phyloP scores from a whole-genome alignment of 92 coral and sea anemone genomes.

The Virgularia gustaviana region DNA sequence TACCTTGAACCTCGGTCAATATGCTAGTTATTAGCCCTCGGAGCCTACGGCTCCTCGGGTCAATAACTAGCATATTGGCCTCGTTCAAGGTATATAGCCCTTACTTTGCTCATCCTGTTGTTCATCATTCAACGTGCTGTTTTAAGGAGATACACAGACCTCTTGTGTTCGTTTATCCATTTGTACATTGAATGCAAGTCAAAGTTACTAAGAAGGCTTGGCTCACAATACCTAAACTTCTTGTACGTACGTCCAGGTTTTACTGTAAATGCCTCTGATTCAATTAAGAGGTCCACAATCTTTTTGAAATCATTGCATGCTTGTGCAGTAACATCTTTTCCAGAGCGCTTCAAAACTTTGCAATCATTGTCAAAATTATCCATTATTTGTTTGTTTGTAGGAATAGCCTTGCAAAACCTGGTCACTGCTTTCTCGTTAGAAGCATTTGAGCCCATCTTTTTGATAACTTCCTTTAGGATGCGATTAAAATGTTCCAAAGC shows the following conservation, averaged over 20 bases:
- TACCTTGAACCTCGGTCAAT: too few species aligned
- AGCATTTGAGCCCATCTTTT: constrained; percentile 15
- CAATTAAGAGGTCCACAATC: background rate
- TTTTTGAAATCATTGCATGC: constrained; percentile 9
- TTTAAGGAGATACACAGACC: background rate
- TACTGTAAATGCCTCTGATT: constrained; percentile 1
- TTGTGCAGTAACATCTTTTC: constrained; percentile 2
- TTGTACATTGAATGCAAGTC: constrained; percentile 8
- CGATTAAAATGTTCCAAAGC: constrained; percentile 15
- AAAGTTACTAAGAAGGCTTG: constrained; percentile 8
- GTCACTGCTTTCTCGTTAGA: constrained; percentile 14
- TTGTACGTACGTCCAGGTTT: background rate
- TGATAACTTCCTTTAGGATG: constrained; percentile 1
- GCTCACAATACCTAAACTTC: background rate
- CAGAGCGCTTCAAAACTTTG: constrained; percentile 12
- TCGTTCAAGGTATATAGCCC: too few species aligned
- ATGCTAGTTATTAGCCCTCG: too few species aligned
- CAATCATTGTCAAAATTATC: constrained; percentile 24
- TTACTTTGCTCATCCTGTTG: too few species aligned
- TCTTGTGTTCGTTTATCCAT: constrained; percentile 25
- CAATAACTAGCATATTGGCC: too few species aligned
- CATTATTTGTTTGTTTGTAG: background rate
- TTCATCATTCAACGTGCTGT: constrained; percentile 7
- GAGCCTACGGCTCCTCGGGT: too few species aligned
- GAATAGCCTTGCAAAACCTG: background rate